These are phyloP conservation scores for Oreochromis mossambicus DNA, from an alignment of 2,797 vertebrate genomes.

Conservation along the genomic window DNA sequence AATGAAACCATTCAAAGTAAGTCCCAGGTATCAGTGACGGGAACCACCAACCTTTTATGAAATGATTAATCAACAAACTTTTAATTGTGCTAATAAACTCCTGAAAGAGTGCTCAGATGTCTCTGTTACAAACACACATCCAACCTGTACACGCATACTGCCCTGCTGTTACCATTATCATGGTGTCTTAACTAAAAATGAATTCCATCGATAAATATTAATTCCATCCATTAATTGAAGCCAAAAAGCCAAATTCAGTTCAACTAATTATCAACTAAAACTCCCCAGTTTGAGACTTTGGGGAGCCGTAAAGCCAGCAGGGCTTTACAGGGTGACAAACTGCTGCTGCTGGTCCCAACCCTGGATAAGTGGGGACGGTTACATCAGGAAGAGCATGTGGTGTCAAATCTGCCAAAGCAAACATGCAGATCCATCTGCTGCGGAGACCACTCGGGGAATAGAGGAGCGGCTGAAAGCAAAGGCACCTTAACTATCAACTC, in stretches of 20 bases:
- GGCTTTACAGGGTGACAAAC: neutral
- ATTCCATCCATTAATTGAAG: neutral
- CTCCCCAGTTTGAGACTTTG: no score
- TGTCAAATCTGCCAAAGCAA: neutral
- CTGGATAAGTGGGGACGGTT: fast-evolving
- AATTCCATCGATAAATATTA: neutral
- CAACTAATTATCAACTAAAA: neutral
- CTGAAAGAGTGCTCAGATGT: neutral
- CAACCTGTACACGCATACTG: neutral
- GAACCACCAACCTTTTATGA: neutral
- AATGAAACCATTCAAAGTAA: neutral
- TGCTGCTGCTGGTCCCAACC: neutral
- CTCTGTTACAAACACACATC: neutral
- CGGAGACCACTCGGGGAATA: neutral
- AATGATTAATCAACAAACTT: neutral
- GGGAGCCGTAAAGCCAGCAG: neutral
- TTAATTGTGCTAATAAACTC: neutral
- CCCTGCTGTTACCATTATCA: neutral
- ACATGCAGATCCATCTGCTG: neutral
- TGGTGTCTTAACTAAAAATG: neutral
- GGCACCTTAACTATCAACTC: neutral
- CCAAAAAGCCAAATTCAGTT: neutral
- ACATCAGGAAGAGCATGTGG: neutral
- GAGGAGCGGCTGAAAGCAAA: neutral
- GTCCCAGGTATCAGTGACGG: neutral